These are phyloP conservation scores for Miniopterus natalensis DNA, from an alignment of 2,113 vertebrate species.

Conservation along the genomic window DNA sequence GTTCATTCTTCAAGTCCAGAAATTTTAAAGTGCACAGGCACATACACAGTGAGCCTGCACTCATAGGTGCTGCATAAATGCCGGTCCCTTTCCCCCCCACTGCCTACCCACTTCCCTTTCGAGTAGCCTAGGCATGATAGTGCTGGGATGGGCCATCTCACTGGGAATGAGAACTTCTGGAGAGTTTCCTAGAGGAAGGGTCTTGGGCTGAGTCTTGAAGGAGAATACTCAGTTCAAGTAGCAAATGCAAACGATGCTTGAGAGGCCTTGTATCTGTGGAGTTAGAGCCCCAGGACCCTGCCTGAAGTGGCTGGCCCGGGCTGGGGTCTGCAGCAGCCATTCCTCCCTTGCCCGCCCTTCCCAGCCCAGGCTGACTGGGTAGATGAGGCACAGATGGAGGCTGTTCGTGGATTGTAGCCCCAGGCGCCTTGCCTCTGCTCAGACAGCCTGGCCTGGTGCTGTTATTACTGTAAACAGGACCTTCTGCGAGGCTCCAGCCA, in stretches of 20 bases:
- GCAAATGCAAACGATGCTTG: neutral
- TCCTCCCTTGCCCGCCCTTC: neutral
- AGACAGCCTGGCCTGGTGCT: constrained; percentile 55
- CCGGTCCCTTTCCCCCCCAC: neutral
- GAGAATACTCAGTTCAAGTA: neutral
- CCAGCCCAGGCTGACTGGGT: fast-evolving
- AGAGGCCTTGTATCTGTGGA: neutral
- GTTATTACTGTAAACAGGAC: constrained; percentile 90
- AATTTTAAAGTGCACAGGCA: neutral
- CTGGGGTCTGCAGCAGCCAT: neutral
- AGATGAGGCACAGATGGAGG: constrained; percentile 84
- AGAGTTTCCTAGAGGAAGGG: neutral
- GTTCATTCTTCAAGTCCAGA: neutral
- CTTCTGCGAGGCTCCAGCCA: constrained; percentile 60
- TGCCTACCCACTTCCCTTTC: neutral
- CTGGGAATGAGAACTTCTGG: neutral
- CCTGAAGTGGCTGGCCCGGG: neutral
- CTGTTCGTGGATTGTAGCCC: constrained; percentile 79
- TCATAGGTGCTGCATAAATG: neutral
- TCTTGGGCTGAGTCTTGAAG: neutral
- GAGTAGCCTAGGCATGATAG: neutral
- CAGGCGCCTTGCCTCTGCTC: constrained; percentile 71
- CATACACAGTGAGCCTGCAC: neutral
- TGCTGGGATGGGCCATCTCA: neutral
- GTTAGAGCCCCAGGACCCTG: neutral